Conservation (phyloP, 1,140 invertebrate genomes). For the Chymomyza costata region DNA sequence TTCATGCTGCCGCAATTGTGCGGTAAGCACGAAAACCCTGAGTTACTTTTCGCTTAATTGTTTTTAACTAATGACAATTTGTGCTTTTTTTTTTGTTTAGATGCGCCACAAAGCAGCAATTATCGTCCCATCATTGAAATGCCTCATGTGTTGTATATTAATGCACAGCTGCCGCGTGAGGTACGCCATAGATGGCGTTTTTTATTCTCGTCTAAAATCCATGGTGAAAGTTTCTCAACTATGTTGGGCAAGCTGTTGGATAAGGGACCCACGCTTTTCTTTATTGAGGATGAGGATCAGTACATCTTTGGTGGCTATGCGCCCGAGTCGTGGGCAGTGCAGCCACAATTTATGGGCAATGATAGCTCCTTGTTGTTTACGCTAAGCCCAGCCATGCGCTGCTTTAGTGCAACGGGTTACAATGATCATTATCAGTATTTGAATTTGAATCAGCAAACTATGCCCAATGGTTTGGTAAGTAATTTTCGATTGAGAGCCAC, state of each 20-base stretch:
- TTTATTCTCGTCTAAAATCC: conserved; percentile 87
- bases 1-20: conserved; percentile 57
- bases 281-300: conserved; percentile 87
- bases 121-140: conserved; percentile 86
- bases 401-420: conserved; percentile 86
- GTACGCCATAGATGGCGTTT: conserved; percentile 87
- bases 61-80: not conserved
- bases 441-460: conserved; percentile 90
- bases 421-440: conserved; percentile 94
- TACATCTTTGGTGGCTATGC: conserved; percentile 93
- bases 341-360: conserved; percentile 80
- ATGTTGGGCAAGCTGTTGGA: conserved; percentile 85
- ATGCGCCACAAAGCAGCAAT: conserved; percentile 74
- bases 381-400: conserved; percentile 84
- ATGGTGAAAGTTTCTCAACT: conserved; percentile 90
- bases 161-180: conserved; percentile 83
- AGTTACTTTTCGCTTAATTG: not conserved
- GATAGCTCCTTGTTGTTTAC: conserved; percentile 89
- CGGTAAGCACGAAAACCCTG: conserved; percentile 28
- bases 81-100: conserved; percentile 16
- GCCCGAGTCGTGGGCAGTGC: conserved; percentile 83
- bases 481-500: too few species aligned
- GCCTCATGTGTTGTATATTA: conserved; percentile 86
- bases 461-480: conserved; percentile 92
- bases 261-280: conserved; percentile 85